These are phyloP conservation scores for Limnephilus marmoratus DNA, from an alignment of 2,888 invertebrate species.

Conservation along the genomic window DNA sequence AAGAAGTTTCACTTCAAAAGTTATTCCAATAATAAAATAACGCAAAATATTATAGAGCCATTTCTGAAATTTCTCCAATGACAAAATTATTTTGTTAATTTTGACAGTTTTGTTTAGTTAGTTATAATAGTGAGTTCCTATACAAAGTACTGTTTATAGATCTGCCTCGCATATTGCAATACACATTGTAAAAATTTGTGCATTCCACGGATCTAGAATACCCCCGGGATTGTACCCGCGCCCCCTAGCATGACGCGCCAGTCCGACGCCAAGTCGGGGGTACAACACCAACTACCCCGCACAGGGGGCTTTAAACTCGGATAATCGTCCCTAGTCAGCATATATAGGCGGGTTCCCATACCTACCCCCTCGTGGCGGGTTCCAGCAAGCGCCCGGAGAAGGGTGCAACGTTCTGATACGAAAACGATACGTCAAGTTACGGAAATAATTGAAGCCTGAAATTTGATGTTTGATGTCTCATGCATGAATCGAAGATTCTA, in stretches of 20 bases:
- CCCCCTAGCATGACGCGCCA: slow-evolving; percentile 12
- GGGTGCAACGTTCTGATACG: neutral
- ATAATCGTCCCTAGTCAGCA: neutral
- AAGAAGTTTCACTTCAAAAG: too few species aligned
- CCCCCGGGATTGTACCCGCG: neutral
- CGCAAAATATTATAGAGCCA: too few species aligned
- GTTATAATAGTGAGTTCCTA: neutral
- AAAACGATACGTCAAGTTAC: neutral
- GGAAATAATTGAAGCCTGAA: neutral
- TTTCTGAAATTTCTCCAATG: too few species aligned
- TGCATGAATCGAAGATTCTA: neutral
- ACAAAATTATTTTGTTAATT: neutral
- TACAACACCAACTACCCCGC: neutral
- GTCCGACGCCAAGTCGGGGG: slow-evolving; percentile 4
- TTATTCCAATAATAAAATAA: too few species aligned
- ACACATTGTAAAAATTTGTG: neutral
- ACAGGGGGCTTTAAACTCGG: neutral
- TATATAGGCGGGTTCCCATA: neutral
- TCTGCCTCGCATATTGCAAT: neutral
- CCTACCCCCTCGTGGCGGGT: neutral
- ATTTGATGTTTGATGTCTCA: neutral
- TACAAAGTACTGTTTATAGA: neutral
- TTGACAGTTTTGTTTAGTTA: neutral
- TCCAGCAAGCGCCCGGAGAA: neutral
- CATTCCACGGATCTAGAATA: neutral